phyloP scores from a whole-genome alignment of 2,797 vertebrate genomes.

The Urosaurus nigricauda region DNA sequence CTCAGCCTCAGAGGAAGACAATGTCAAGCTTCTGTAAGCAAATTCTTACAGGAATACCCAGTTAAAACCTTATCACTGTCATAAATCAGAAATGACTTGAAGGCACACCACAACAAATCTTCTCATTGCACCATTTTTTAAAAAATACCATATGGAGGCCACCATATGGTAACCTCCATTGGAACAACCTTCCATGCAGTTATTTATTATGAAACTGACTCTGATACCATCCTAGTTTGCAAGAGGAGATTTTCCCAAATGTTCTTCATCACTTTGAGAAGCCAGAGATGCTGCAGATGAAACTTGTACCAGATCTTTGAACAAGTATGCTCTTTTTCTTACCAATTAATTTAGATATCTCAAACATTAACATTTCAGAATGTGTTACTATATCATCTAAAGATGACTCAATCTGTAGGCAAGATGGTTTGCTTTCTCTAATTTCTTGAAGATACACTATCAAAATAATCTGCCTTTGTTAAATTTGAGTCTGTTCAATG shows the following conservation, averaged over 20 bases:
- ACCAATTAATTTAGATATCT: slow-evolving; percentile 14
- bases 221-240: not conserved
- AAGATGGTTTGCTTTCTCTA: slow-evolving; percentile 2
- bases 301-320: not conserved
- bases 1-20: no score
- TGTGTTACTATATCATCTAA: slow-evolving; percentile 43
- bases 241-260: not conserved
- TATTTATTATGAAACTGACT: not conserved
- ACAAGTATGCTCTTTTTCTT: not conserved
- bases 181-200: not conserved
- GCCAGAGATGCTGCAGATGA: not conserved
- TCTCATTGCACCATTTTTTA: not conserved
- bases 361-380: slow-evolving; percentile 14
- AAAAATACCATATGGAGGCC: not conserved
- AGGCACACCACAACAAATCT: not conserved
- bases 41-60: no score
- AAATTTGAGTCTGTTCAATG: slow-evolving; percentile 31
- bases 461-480: not conserved
- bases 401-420: slow-evolving; percentile 17
- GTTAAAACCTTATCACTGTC: no score
- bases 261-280: not conserved
- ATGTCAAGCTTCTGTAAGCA: no score
- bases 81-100: no score
- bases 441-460: slow-evolving; percentile 19
- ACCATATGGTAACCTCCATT: not conserved